Evolutionary conservation across 1,140 invertebrate species (phyloP).

Genomic region (Polypedilum pembai): DNA sequence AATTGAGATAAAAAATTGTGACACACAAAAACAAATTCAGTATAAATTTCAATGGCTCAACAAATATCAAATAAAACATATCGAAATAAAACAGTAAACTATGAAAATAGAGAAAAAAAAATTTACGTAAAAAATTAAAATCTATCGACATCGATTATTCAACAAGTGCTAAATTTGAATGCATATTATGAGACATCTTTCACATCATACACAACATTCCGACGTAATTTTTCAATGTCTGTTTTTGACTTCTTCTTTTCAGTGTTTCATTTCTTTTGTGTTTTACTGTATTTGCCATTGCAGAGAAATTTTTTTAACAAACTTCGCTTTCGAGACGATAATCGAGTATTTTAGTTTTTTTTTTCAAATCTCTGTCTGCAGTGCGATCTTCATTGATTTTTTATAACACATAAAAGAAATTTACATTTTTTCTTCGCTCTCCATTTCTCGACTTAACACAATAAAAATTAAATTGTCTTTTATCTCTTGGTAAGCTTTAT

Average conservation of each 20-base stretch:
- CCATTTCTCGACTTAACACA: no score
- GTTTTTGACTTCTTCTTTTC: background rate
- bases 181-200: constrained; percentile 12
- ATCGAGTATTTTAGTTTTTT: background rate
- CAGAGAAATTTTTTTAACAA: background rate
- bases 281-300: background rate
- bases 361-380: background rate
- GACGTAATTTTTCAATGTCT: background rate
- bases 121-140: background rate
- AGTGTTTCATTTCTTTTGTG: background rate
- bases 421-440: constrained; percentile 4
- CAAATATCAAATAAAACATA: no score
- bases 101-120: background rate
- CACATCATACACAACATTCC: background rate
- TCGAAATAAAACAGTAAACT: no score
- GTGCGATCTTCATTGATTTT: constrained; percentile 17
- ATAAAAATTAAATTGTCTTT: no score
- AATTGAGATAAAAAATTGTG: no score
- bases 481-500: no score
- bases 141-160: constrained; percentile 4
- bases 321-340: background rate
- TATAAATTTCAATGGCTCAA: no score
- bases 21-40: no score
- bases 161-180: constrained; percentile 7
- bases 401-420: background rate